These are phyloP conservation scores for Paralichthys olivaceus DNA, from an alignment of 2,113 vertebrate genomes.

Conservation along the genomic window DNA sequence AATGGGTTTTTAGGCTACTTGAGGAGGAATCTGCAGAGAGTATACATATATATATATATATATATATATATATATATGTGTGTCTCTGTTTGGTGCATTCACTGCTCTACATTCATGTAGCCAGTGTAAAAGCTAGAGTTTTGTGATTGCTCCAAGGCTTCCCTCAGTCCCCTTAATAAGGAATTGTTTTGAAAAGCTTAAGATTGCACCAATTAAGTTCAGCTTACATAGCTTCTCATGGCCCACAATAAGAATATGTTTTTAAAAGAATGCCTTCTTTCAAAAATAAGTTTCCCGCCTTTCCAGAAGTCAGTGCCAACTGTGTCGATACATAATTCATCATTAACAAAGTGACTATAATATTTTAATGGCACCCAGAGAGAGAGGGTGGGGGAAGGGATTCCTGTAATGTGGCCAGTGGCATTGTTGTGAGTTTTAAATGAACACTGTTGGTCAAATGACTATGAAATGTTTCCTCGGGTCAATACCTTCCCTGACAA, in stretches of 20 bases:
- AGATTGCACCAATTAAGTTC: constrained; percentile 18
- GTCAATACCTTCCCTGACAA: constrained; percentile 36
- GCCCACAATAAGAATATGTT: constrained; percentile 18
- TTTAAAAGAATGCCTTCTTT: background rate
- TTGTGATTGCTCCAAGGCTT: background rate
- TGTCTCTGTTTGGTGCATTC: background rate
- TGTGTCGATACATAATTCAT: background rate
- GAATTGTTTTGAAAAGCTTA: constrained; percentile 23
- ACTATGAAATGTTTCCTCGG: constrained; percentile 30
- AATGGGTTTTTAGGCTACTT: constrained; percentile 37
- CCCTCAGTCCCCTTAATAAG: background rate
- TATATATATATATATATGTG: no score
- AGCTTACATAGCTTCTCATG: background rate
- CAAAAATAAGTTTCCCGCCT: background rate
- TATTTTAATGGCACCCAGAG: background rate
- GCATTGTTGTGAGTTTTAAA: constrained; percentile 1
- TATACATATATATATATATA: no score
- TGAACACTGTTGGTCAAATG: constrained; percentile 7
- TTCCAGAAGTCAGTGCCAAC: background rate
- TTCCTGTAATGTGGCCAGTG: background rate
- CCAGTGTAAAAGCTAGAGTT: background rate
- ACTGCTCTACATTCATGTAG: background rate
- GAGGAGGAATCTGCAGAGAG: background rate
- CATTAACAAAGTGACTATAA: background rate
- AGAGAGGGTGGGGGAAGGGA: background rate